Evolutionary conservation across 2,888 invertebrate species (phyloP).

Genomic region (Drosophila emarginata): DNA sequence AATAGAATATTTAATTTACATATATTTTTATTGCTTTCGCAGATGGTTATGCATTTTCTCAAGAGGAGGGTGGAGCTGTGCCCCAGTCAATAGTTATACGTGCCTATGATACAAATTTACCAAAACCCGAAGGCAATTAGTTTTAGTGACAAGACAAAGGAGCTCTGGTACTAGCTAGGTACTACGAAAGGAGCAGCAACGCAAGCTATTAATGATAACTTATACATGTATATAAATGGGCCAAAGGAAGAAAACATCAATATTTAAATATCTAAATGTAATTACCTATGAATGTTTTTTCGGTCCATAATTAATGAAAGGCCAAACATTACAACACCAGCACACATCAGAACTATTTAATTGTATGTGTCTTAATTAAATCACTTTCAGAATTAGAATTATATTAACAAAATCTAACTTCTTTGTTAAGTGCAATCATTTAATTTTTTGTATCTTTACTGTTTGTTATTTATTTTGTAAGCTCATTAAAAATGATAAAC

Average conservation of each 20-base stretch:
- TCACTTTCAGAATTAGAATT: slow-evolving; percentile 18
- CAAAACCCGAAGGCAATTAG: slow-evolving; percentile 88
- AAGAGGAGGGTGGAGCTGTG: slow-evolving; percentile 98
- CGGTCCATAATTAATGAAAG: slow-evolving; percentile 22
- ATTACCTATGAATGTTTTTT: not conserved
- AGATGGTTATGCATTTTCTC: slow-evolving; percentile 99
- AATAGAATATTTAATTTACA: not conserved
- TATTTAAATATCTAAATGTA: slow-evolving; percentile 15
- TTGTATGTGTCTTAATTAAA: slow-evolving; percentile 31
- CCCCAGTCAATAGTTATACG: slow-evolving; percentile 97
- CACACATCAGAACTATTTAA: slow-evolving; percentile 21
- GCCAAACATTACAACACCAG: slow-evolving; percentile 31
- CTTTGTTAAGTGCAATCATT: slow-evolving; percentile 25
- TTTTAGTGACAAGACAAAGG: slow-evolving; percentile 14
- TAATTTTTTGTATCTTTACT: slow-evolving; percentile 53
- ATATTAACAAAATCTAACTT: slow-evolving; percentile 5
- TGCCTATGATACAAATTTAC: slow-evolving; percentile 96
- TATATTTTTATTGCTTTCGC: slow-evolving; percentile 18
- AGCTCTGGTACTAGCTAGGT: slow-evolving; percentile 8
- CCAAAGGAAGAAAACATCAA: slow-evolving; percentile 4
- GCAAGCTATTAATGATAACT: slow-evolving; percentile 7
- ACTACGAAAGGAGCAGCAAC: slow-evolving; percentile 16
- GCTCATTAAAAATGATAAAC: slow-evolving; percentile 32
- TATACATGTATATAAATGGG: slow-evolving; percentile 2
- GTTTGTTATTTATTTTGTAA: slow-evolving; percentile 74